Evolutionary conservation across 2,113 vertebrate species (phyloP).

Genomic region (Trichechus manatus): DNA sequence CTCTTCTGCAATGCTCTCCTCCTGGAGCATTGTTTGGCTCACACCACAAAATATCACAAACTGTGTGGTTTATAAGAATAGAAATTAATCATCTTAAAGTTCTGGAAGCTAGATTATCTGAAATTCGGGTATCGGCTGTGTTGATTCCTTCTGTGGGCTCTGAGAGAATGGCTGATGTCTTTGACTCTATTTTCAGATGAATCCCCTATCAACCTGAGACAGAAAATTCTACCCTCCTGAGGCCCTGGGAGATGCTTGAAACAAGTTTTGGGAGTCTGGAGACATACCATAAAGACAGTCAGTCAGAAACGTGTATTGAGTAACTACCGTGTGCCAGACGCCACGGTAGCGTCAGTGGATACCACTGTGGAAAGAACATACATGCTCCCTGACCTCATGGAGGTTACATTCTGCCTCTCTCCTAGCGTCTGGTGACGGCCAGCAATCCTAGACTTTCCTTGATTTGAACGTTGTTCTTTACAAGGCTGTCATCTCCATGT

Average conservation of each 20-base stretch:
- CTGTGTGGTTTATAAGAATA: background rate
- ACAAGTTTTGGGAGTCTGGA: background rate
- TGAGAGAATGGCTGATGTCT: slow-evolving; percentile 33
- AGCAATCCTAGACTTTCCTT: background rate
- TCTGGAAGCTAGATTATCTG: background rate
- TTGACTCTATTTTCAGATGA: slow-evolving; percentile 62
- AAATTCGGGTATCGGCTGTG: background rate
- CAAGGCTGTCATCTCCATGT: background rate
- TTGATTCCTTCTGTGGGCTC: background rate
- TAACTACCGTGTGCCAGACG: background rate
- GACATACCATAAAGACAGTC: background rate
- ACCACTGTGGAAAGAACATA: background rate
- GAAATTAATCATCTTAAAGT: background rate
- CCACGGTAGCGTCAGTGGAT: background rate
- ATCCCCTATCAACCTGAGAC: background rate
- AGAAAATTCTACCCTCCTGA: slow-evolving; percentile 52
- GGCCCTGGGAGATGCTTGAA: background rate
- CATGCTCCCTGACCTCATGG: background rate
- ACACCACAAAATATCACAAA: background rate
- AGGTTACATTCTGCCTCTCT: background rate
- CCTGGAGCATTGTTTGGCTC: background rate
- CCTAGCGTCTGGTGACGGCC: background rate
- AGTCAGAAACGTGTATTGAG: background rate
- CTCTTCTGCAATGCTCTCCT: background rate
- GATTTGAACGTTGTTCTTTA: background rate